Evolutionary conservation across 1,140 invertebrate genomes (phyloP).

Genomic region (Drosophila sp.): DNA sequence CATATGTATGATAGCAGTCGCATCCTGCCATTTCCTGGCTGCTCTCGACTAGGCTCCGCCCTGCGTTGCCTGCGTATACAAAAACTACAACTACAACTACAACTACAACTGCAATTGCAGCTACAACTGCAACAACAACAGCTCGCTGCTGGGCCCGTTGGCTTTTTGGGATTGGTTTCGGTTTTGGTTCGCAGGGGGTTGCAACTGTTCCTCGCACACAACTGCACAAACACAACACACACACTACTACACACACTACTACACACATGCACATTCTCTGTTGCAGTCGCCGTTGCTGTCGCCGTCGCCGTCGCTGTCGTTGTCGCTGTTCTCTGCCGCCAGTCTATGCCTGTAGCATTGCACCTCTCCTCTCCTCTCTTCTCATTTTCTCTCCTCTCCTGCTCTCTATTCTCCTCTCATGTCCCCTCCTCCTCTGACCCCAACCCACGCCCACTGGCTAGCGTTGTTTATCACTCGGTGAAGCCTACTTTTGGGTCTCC

Average conservation of each 20-base stretch:
- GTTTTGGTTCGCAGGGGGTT: conserved; percentile 73
- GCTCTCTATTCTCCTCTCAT: neutral
- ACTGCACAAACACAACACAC: no score
- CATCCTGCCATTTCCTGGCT: conserved; percentile 25
- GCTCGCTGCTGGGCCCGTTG: conserved; percentile 42
- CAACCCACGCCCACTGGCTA: conserved; percentile 21
- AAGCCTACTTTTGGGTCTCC: conserved; percentile 77
- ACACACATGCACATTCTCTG: neutral
- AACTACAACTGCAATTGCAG: conserved; percentile 5
- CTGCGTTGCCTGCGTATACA: conserved; percentile 68
- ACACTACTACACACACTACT: no score
- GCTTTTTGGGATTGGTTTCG: conserved; percentile 76
- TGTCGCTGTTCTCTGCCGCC: conserved; percentile 1
- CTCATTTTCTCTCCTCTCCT: neutral
- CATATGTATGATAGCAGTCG: conserved; percentile 14
- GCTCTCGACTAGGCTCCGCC: conserved; percentile 71
- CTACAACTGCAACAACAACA: conserved; percentile 9
- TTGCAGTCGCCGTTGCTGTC: neutral
- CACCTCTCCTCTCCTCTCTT: neutral
- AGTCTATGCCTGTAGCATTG: conserved; percentile 25
- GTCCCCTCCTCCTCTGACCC: no score
- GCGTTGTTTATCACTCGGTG: conserved; percentile 73
- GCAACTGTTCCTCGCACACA: conserved; percentile 39
- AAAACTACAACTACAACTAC: conserved; percentile 55
- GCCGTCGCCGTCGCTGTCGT: neutral